Evolutionary conservation across 2,113 vertebrate genomes (phyloP).

Genomic region (Rhegmatorhina hoffmannsi): DNA sequence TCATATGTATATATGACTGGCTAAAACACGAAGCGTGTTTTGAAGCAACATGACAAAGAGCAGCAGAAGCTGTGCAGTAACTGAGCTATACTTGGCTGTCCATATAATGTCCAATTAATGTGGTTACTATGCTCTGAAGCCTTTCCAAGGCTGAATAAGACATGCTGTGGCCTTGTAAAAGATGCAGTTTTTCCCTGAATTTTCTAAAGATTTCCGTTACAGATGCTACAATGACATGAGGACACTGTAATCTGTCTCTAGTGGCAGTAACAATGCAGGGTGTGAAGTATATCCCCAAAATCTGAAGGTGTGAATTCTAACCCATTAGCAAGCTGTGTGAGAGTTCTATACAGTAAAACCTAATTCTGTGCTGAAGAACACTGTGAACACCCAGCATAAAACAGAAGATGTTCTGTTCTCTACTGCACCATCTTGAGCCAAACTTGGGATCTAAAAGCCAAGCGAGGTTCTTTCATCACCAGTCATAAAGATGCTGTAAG

Average conservation of each 20-base stretch:
- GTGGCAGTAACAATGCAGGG: slow-evolving; percentile 42
- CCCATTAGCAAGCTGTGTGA: slow-evolving; percentile 13
- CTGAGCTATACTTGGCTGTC: not conserved
- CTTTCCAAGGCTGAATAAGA: slow-evolving; percentile 24
- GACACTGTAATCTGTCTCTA: slow-evolving; percentile 30
- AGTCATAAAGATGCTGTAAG: slow-evolving; percentile 56
- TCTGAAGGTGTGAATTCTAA: slow-evolving; percentile 43
- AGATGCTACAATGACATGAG: slow-evolving; percentile 40
- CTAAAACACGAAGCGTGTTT: slow-evolving; percentile 27
- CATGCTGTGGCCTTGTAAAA: slow-evolving; percentile 6
- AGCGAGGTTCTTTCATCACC: slow-evolving; percentile 58
- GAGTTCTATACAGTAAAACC: slow-evolving; percentile 49
- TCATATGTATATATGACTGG: slow-evolving; percentile 25
- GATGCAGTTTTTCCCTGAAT: not conserved
- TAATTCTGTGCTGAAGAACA: slow-evolving; percentile 48
- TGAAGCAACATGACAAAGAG: slow-evolving; percentile 22
- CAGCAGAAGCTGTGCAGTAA: slow-evolving; percentile 23
- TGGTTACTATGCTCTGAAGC: slow-evolving; percentile 27
- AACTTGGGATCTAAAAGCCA: slow-evolving; percentile 60
- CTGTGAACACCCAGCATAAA: slow-evolving; percentile 45
- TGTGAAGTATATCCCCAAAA: slow-evolving; percentile 65
- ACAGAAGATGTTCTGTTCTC: slow-evolving; percentile 60
- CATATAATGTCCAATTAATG: slow-evolving; percentile 10
- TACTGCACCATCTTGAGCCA: slow-evolving; percentile 43
- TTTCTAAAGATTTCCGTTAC: not conserved